phyloP scores from a whole-genome alignment of 2,888 invertebrate genomes.

The Ophonus ardosiacus region DNA sequence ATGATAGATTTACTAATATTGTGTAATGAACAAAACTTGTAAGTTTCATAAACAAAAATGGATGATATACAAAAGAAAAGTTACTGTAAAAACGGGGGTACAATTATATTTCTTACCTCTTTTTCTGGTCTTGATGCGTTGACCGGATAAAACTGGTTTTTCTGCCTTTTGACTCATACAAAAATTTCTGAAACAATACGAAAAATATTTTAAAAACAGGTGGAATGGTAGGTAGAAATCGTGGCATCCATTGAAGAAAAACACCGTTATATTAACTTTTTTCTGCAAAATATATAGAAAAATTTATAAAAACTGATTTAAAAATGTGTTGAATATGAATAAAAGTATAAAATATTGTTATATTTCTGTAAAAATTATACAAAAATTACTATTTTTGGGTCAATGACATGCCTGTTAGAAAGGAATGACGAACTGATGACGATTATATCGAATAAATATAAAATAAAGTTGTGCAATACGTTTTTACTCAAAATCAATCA shows the following conservation, averaged over 20 bases:
- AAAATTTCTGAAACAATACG: constrained; percentile 76
- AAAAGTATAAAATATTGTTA: constrained; percentile 2
- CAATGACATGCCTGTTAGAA: constrained; percentile 61
- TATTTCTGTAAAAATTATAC: constrained; percentile 15
- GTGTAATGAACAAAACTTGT: constrained; percentile 37
- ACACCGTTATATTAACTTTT: constrained; percentile 12
- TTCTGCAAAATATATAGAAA: not conserved
- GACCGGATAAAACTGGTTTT: constrained; percentile 99
- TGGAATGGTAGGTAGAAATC: not conserved
- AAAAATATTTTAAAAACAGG: constrained; percentile 27
- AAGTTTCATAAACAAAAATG: constrained; percentile 21
- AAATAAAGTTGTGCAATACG: constrained; percentile 26
- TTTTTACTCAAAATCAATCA: not conserved
- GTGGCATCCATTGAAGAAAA: not conserved
- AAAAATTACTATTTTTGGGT: constrained; percentile 53
- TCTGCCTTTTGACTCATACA: constrained; percentile 99
- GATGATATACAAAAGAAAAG: constrained; percentile 9
- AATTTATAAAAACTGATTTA: not conserved
- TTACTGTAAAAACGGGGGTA: constrained; percentile 71
- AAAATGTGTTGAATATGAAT: not conserved
- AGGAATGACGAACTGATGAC: constrained; percentile 52
- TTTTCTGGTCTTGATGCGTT: constrained; percentile 99
- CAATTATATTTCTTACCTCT: constrained; percentile 83
- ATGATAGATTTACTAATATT: not conserved
- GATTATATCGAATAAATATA: constrained; percentile 25